phyloP scores from a whole-genome alignment of 2,888 invertebrate genomes.

The Tipula lateralis region DNA sequence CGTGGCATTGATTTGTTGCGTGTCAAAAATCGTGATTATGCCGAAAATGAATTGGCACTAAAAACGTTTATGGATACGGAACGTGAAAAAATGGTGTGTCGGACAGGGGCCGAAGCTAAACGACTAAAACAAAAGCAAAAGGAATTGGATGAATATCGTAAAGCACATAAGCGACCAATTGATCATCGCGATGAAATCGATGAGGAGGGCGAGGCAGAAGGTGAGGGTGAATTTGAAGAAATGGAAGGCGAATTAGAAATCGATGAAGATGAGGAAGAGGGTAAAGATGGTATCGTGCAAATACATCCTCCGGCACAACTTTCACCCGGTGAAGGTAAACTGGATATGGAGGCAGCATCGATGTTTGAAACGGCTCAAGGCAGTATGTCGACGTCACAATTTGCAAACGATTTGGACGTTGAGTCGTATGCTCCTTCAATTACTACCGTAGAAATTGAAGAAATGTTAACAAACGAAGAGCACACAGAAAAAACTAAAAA shows the following conservation, averaged over 20 bases:
- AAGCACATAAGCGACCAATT: not conserved
- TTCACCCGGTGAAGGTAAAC: not conserved
- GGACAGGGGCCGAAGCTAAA: not conserved
- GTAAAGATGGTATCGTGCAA: not conserved
- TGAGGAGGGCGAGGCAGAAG: slow-evolving; percentile 33
- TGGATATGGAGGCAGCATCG: not conserved
- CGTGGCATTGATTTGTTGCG: slow-evolving; percentile 46
- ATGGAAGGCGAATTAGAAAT: slow-evolving; percentile 36
- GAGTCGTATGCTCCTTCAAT: not conserved
- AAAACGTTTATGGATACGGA: slow-evolving; percentile 45
- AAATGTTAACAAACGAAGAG: slow-evolving; percentile 28
- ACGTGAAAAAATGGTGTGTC: slow-evolving; percentile 43
- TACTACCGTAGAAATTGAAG: not conserved
- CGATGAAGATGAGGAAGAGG: not conserved
- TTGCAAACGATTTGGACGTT: not conserved
- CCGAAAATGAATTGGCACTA: slow-evolving; percentile 44
- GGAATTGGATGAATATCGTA: not conserved
- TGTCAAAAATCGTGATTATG: slow-evolving; percentile 46
- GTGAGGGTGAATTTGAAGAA: slow-evolving; percentile 42
- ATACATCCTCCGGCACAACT: not conserved
- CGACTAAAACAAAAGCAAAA: not conserved
- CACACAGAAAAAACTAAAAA: slow-evolving; percentile 47
- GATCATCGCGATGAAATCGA: not conserved
- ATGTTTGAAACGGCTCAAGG: not conserved
- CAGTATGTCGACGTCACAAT: not conserved